Evolutionary conservation across 1,140 invertebrate species (phyloP).

Genomic region (Ips nitidus): DNA sequence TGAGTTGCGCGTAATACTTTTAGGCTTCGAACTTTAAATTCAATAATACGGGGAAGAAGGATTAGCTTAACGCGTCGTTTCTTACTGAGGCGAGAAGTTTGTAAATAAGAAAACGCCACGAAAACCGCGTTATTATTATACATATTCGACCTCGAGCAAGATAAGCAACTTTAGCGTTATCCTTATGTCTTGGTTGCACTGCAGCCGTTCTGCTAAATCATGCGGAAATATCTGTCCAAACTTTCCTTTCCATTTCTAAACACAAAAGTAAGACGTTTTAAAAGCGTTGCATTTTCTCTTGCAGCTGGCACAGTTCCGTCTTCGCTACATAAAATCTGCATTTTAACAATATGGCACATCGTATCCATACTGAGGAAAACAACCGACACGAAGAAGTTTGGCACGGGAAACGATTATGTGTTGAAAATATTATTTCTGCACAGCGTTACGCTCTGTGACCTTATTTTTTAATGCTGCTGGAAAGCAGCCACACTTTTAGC

Average conservation of each 20-base stretch:
- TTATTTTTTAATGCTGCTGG: no score
- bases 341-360: constrained; percentile 14
- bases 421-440: background rate
- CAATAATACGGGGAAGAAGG: background rate
- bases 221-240: constrained; percentile 8
- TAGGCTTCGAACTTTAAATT: background rate
- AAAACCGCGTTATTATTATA: background rate
- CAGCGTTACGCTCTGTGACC: no score
- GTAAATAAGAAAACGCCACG: background rate
- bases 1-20: constrained; percentile 12
- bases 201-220: constrained; percentile 6
- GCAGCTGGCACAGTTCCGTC: constrained; percentile 16
- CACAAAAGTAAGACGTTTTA: constrained; percentile 15
- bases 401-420: background rate
- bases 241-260: constrained; percentile 3
- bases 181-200: background rate
- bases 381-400: constrained; percentile 1
- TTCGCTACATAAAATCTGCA: constrained; percentile 23
- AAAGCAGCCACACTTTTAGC: no score
- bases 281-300: constrained; percentile 13
- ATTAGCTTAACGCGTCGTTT: background rate
- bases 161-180: background rate
- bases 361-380: constrained; percentile 6
- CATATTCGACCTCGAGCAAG: background rate
- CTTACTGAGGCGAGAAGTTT: background rate